Conservation (phyloP, 2,797 vertebrate species). For the Anabas testudineus region DNA sequence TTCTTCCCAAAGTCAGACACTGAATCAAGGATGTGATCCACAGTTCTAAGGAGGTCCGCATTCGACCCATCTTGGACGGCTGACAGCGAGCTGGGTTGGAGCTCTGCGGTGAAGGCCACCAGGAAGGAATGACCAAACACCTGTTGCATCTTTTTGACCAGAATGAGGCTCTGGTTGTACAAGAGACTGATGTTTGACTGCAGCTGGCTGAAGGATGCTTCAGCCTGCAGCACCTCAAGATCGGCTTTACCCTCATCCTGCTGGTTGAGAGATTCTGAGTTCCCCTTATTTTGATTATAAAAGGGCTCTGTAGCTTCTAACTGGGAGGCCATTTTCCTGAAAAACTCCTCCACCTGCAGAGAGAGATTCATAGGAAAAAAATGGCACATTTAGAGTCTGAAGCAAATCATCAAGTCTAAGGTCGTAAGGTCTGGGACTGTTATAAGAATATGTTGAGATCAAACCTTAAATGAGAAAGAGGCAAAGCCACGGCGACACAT, state of each 20-base stretch:
- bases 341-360: conserved; percentile 85
- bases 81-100: conserved; percentile 61
- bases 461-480: conserved; percentile 83
- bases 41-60: conserved; percentile 50
- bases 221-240: conserved; percentile 76
- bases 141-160: conserved; percentile 83
- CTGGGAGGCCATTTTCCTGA: conserved; percentile 81
- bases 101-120: conserved; percentile 76
- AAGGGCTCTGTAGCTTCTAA: conserved; percentile 70
- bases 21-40: conserved; percentile 76
- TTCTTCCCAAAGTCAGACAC: conserved; percentile 84
- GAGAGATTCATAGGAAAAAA: background rate
- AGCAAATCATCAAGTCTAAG: background rate
- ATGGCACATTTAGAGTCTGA: no score
- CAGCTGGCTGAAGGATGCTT: conserved; percentile 81
- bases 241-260: conserved; percentile 57
- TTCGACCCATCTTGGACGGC: conserved; percentile 52
- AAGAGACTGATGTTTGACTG: conserved; percentile 74
- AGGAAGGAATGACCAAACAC: conserved; percentile 84
- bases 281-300: conserved; percentile 48
- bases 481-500: conserved; percentile 78
- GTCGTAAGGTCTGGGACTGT: background rate
- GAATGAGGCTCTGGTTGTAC: conserved; percentile 78
- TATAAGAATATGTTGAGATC: background rate
- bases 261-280: conserved; percentile 20